A percentile compares a stretch with the other conserved stretches of the same genome.
These are phyloP conservation scores for Struthio camelus DNA, from an alignment of 2,113 vertebrate species.

Conservation along the genomic window DNA sequence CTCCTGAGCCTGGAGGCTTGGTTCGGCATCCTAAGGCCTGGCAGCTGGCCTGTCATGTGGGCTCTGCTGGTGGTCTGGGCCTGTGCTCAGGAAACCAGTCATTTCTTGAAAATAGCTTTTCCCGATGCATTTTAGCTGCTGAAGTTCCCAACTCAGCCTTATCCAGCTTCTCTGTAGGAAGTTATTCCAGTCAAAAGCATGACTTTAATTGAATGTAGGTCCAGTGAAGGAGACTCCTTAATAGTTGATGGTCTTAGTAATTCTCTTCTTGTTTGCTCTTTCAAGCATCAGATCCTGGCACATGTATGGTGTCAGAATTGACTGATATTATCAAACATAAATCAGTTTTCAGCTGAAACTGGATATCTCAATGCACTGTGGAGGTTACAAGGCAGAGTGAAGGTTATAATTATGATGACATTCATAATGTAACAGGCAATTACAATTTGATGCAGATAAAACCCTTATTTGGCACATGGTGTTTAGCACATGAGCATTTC, in stretches of 20 bases:
- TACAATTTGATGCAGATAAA: not conserved
- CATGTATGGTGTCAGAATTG: not conserved
- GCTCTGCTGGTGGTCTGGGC: constrained; percentile 42
- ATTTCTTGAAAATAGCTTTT: not conserved
- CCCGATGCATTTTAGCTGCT: not conserved
- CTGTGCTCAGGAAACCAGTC: not conserved
- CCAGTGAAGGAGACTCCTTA: not conserved
- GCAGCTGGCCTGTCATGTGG: not conserved
- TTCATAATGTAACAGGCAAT: not conserved
- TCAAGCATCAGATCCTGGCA: not conserved
- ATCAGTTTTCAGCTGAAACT: not conserved
- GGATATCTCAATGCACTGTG: not conserved
- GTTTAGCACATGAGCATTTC: not conserved
- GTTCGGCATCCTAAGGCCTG: not conserved
- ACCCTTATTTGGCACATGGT: not conserved
- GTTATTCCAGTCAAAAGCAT: not conserved
- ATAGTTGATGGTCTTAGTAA: not conserved
- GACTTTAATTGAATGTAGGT: not conserved
- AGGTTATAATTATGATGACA: not conserved
- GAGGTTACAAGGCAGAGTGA: not conserved
- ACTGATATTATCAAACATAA: not conserved
- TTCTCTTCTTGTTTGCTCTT: not conserved
- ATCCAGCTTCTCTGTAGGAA: not conserved
- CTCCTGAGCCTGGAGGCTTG: not conserved
- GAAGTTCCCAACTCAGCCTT: not conserved